A percentile compares a stretch with the other conserved stretches of the same genome.
Conservation (phyloP, 2,113 vertebrate genomes). For the Lucifuga dentata region DNA sequence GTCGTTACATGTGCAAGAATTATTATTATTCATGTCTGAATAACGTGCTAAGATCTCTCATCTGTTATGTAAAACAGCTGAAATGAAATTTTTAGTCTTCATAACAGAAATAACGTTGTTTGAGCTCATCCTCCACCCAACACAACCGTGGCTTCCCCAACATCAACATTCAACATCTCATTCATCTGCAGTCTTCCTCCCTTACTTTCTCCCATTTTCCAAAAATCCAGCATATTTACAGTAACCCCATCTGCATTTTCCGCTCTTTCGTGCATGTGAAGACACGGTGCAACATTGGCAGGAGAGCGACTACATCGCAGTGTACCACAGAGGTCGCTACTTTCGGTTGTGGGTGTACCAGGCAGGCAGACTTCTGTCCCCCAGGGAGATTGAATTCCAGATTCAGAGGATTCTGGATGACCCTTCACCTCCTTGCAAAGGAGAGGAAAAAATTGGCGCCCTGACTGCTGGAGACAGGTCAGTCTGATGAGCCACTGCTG, state of each 20-base stretch:
- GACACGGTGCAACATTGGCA: constrained; percentile 86
- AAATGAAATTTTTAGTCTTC: too few species aligned
- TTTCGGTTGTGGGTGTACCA: constrained; percentile 87
- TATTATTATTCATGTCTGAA: too few species aligned
- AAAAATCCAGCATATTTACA: too few species aligned
- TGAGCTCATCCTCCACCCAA: too few species aligned
- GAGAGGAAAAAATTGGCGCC: constrained; percentile 87
- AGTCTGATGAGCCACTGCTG: constrained; percentile 4
- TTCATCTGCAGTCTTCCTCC: too few species aligned
- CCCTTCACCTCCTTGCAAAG: constrained; percentile 76
- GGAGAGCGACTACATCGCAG: constrained; percentile 88
- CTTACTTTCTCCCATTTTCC: too few species aligned
- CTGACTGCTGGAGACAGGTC: constrained; percentile 90
- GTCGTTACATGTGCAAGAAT: too few species aligned
- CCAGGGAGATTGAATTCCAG: constrained; percentile 88
- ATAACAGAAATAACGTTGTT: too few species aligned
- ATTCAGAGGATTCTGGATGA: constrained; percentile 89
- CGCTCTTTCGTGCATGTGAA: constrained; percentile 51
- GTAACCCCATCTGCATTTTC: background rate
- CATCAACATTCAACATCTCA: too few species aligned
- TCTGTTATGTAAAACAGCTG: too few species aligned
- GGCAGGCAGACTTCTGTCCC: constrained; percentile 84
- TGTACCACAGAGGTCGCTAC: constrained; percentile 90
- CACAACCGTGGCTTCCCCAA: too few species aligned
- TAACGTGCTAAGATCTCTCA: too few species aligned